Evolutionary conservation across 2,113 vertebrate genomes (phyloP).

Genomic region (Himantopus leucocephalus): DNA sequence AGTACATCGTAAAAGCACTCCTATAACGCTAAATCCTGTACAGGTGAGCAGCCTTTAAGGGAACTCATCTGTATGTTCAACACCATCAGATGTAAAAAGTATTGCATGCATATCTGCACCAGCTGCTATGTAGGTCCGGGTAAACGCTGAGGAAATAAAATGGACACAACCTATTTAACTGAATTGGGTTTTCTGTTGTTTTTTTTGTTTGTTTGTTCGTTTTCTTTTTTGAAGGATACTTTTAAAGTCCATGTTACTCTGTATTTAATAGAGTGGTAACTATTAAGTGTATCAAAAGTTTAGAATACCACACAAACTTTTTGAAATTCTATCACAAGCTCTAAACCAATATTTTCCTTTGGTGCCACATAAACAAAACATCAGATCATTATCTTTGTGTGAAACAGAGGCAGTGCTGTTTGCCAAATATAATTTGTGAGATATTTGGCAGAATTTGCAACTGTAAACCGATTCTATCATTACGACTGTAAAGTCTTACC

Average conservation of each 20-base stretch:
- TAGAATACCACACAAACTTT: neutral
- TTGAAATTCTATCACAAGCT: conserved; percentile 15
- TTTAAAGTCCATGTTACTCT: neutral
- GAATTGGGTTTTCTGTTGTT: neutral
- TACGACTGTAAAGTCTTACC: conserved; percentile 8
- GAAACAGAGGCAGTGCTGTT: conserved; percentile 36
- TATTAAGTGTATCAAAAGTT: neutral
- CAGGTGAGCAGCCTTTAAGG: neutral
- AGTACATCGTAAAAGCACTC: neutral
- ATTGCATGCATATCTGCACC: neutral
- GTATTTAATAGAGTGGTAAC: neutral
- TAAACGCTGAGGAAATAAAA: neutral
- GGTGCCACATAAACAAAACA: conserved; percentile 36
- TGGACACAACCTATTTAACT: neutral
- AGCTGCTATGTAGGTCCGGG: neutral
- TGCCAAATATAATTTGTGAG: conserved; percentile 50
- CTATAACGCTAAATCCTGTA: neutral
- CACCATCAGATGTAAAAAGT: neutral
- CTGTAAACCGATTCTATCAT: conserved; percentile 48
- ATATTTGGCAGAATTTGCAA: conserved; percentile 35
- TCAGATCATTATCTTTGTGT: conserved; percentile 18
- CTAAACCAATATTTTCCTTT: conserved; percentile 47
- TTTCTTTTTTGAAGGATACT: neutral
- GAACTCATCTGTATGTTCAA: neutral
- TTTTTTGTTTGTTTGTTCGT: neutral